These are phyloP conservation scores for Cyanistes caeruleus DNA, from an alignment of 2,113 vertebrate species.

Conservation along the genomic window DNA sequence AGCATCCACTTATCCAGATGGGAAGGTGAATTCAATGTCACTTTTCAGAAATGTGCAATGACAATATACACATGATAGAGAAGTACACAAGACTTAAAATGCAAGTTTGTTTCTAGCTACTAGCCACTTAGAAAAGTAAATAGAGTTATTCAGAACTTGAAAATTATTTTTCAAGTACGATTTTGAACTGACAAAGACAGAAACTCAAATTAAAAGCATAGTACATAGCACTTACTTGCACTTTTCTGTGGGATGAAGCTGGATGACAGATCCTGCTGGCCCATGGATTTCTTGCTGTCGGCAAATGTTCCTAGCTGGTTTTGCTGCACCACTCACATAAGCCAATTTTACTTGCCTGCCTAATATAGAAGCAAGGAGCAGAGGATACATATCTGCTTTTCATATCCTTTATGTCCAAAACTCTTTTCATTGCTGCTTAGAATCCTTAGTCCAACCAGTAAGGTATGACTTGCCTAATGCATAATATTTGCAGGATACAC, in stretches of 20 bases:
- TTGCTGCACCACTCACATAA: conserved; percentile 80
- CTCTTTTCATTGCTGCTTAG: not conserved
- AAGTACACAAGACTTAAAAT: not conserved
- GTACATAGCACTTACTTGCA: conserved; percentile 69
- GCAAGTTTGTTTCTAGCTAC: not conserved
- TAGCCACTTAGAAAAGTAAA: not conserved
- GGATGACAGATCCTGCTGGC: conserved; percentile 63
- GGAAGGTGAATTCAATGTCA: not conserved
- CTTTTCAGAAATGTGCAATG: not conserved
- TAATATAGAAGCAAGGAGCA: conserved; percentile 28
- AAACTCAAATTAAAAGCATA: not conserved
- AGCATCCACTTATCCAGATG: not conserved
- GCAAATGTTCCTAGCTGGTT: conserved; percentile 78
- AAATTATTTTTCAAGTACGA: not conserved
- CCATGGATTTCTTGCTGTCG: conserved; percentile 77
- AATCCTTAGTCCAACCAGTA: not conserved
- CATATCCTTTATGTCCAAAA: not conserved
- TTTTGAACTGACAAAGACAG: not conserved
- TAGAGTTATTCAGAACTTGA: not conserved
- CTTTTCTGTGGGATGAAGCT: conserved; percentile 62
- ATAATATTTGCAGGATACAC: not conserved
- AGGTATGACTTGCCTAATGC: not conserved
- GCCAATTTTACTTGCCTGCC: conserved; percentile 88
- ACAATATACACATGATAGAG: rapidly evolving
- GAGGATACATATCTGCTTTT: not conserved